Conservation (phyloP, 2,113 vertebrate species). For the Azemiops feae region DNA sequence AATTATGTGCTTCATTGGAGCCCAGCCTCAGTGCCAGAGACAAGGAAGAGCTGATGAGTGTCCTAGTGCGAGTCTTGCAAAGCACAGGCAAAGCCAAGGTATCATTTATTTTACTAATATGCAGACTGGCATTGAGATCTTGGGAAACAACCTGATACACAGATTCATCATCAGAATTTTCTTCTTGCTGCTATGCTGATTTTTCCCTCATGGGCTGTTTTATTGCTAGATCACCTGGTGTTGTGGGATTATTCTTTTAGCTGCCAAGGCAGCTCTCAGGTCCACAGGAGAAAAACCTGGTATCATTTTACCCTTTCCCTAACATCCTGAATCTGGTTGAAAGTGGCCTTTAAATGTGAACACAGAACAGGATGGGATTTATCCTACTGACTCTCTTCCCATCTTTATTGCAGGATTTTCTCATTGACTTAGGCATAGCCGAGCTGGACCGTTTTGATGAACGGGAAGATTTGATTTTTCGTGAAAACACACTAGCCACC, state of each 20-base stretch:
- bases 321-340: neutral
- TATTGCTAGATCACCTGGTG: neutral
- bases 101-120: neutral
- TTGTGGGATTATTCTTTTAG: neutral
- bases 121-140: neutral
- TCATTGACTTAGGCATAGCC: conserved; percentile 82
- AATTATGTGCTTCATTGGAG: conserved; percentile 82
- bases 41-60: conserved; percentile 89
- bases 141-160: neutral
- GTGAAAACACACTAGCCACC: conserved; percentile 92
- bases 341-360: neutral
- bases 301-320: neutral
- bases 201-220: neutral
- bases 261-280: neutral
- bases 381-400: neutral
- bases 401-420: conserved; percentile 77
- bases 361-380: neutral
- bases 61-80: conserved; percentile 85
- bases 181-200: neutral
- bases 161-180: neutral
- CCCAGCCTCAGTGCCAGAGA: conserved; percentile 80
- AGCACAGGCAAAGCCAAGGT: conserved; percentile 94
- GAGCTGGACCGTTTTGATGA: conserved; percentile 87
- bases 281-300: neutral
- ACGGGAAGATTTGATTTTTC: conserved; percentile 88